phyloP scores from a whole-genome alignment of 2,797 vertebrate species.

The Acridotheres tristis region DNA sequence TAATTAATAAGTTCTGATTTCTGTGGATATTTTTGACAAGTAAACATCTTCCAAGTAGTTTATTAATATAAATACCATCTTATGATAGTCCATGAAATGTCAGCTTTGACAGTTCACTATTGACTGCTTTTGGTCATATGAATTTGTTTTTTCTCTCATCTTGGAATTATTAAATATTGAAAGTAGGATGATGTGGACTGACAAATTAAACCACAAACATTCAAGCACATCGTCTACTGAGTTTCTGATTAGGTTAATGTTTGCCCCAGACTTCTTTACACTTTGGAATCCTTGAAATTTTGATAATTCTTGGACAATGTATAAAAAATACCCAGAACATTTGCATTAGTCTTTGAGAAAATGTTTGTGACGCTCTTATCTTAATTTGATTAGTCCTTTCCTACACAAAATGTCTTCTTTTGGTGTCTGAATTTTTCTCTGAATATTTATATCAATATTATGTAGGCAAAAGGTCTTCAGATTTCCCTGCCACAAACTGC shows the following conservation, averaged over 20 bases:
- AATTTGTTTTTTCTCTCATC: neutral
- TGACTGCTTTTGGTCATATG: neutral
- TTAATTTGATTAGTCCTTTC: neutral
- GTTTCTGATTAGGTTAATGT: neutral
- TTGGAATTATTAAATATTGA: neutral
- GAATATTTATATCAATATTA: neutral
- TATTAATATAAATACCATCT: neutral
- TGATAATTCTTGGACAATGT: neutral
- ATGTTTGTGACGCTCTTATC: neutral
- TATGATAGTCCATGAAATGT: neutral
- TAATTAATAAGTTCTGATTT: neutral
- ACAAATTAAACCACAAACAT: neutral
- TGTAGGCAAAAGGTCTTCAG: neutral
- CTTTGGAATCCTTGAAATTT: neutral
- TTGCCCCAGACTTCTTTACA: neutral
- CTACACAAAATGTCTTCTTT: neutral
- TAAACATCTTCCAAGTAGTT: neutral
- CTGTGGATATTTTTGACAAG: neutral
- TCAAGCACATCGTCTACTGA: neutral
- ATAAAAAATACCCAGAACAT: rapidly evolving
- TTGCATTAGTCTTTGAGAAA: neutral
- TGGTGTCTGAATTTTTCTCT: neutral
- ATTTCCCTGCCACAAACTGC: neutral
- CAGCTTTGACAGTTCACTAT: neutral
- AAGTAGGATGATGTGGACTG: neutral